Evolutionary conservation across 2,797 vertebrate genomes (phyloP).

Genomic region (Sparidentex hasta): DNA sequence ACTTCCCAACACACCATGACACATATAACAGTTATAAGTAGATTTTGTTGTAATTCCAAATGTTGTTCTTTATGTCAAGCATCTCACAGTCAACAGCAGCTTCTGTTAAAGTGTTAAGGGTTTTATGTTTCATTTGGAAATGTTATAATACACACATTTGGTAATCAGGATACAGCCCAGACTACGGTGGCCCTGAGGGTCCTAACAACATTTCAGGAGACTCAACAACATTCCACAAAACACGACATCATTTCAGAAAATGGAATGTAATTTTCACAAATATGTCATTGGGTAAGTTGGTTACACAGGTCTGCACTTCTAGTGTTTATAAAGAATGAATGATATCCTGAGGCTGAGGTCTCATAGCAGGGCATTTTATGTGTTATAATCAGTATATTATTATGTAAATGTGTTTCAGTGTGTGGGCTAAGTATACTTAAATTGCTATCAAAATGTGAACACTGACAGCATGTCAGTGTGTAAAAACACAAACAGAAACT

Average conservation of each 20-base stretch:
- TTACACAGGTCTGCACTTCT: neutral
- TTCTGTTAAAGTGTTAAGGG: slow-evolving; percentile 8
- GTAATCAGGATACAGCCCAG: neutral
- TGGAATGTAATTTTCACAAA: neutral
- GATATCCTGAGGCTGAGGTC: slow-evolving; percentile 54
- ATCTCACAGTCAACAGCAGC: neutral
- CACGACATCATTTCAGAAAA: too few species aligned
- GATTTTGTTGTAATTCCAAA: neutral
- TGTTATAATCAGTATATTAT: neutral
- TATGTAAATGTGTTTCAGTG: neutral
- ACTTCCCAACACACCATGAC: neutral
- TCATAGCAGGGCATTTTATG: slow-evolving; percentile 24
- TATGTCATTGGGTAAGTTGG: neutral
- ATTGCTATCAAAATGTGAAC: neutral
- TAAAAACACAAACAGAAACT: slow-evolving; percentile 1
- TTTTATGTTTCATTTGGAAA: neutral
- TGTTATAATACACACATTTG: neutral
- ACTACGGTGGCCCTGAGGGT: neutral
- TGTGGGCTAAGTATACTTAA: neutral
- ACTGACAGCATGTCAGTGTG: neutral
- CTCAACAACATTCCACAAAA: too few species aligned
- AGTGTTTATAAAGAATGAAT: slow-evolving; percentile 26
- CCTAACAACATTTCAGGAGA: too few species aligned
- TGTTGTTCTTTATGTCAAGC: neutral
- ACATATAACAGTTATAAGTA: neutral